These are phyloP conservation scores for Nettapus auritus DNA, from an alignment of 2,113 vertebrate genomes.

Conservation along the genomic window DNA sequence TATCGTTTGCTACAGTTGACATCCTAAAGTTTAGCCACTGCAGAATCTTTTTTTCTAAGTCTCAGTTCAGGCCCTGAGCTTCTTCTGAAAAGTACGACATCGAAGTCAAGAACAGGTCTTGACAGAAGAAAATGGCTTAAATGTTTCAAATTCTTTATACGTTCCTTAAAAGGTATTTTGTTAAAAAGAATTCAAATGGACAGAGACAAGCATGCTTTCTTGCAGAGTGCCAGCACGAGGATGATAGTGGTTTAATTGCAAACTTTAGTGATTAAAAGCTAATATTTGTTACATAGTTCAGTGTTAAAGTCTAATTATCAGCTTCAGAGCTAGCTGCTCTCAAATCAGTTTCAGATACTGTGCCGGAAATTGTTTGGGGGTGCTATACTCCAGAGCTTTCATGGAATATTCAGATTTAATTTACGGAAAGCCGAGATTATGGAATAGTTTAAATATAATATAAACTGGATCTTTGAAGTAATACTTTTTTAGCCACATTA, in stretches of 20 bases:
- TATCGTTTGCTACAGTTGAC: background rate
- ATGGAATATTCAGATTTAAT: background rate
- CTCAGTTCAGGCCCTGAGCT: background rate
- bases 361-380: background rate
- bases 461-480: background rate
- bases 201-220: accelerated
- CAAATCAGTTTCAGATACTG: background rate
- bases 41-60: background rate
- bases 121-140: background rate
- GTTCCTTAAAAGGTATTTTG: background rate
- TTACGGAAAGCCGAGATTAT: accelerated
- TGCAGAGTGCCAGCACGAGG: background rate
- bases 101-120: background rate
- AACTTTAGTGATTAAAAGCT: background rate
- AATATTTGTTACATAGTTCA: background rate
- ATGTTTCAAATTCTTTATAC: background rate
- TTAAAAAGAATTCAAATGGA: background rate
- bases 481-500: background rate
- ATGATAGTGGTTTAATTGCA: background rate
- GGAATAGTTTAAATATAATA: background rate
- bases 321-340: background rate
- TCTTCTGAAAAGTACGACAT: background rate
- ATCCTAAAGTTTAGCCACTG: background rate
- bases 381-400: background rate
- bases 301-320: background rate